Percentiles rank a stretch among this genome's conserved stretches.
Evolutionary conservation across 2,113 vertebrate species (phyloP).

Genomic region (Strigops habroptila): DNA sequence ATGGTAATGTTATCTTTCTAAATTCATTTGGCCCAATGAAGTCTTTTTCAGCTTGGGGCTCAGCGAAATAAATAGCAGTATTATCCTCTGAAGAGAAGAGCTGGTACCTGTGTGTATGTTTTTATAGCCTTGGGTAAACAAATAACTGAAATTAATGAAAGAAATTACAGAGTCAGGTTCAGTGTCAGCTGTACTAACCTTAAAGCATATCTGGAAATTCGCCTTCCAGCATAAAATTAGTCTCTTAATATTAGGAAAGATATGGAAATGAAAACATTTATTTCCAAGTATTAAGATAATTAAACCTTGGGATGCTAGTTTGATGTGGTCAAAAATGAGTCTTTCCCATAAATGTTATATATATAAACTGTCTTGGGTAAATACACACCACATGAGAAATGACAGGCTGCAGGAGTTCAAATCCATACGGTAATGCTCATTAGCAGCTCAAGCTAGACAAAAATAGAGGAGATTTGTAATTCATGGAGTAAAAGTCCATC

Average conservation of each 20-base stretch:
- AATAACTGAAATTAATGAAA: neutral
- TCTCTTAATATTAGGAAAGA: neutral
- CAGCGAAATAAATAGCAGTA: neutral
- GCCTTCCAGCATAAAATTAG: neutral
- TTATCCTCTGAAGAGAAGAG: neutral
- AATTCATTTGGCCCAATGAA: neutral
- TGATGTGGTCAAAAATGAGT: neutral
- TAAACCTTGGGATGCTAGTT: neutral
- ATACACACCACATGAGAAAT: neutral
- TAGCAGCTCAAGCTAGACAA: neutral
- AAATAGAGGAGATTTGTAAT: neutral
- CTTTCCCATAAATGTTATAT: neutral
- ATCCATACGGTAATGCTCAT: fast-evolving
- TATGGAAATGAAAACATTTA: neutral
- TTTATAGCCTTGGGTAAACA: neutral
- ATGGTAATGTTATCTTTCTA: neutral
- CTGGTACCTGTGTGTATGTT: neutral
- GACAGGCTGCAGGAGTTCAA: neutral
- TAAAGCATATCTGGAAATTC: neutral
- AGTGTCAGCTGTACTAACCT: neutral
- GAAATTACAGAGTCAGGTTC: neutral
- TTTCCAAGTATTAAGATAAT: neutral
- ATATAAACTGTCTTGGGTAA: neutral
- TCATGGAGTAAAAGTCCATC: neutral
- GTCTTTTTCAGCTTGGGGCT: neutral